A percentile compares a stretch with the other conserved stretches of the same genome.
These are phyloP conservation scores for Caenorhabditis plicata DNA, from an alignment of 2,888 invertebrate genomes.

Conservation along the genomic window DNA sequence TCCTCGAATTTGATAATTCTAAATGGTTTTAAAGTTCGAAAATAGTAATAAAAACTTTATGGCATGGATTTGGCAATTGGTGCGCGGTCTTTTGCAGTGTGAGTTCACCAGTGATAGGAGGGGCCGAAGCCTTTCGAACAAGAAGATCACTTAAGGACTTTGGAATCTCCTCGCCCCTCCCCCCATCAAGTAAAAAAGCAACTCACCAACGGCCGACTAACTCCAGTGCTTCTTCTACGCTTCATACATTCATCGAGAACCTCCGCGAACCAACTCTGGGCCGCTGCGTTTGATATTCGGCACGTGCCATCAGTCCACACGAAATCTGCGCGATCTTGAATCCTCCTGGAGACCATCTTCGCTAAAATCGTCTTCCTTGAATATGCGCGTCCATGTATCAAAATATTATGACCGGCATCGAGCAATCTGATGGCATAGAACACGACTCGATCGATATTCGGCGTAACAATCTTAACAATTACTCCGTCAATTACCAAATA, in stretches of 20 bases:
- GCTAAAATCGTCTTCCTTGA: slow-evolving; percentile 52
- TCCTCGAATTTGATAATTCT: too few relatives aligned
- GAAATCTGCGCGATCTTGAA: slow-evolving; percentile 12
- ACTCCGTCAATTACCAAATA: neutral
- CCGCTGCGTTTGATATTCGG: slow-evolving; percentile 41
- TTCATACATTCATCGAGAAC: slow-evolving; percentile 29
- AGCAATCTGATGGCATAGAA: slow-evolving; percentile 42
- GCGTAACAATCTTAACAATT: slow-evolving; percentile 32
- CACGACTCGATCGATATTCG: slow-evolving; percentile 49
- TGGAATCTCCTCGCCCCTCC: too few relatives aligned
- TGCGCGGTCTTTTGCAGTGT: too few relatives aligned
- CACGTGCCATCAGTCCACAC: slow-evolving; percentile 43
- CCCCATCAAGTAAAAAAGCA: too few relatives aligned
- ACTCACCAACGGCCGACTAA: slow-evolving; percentile 21
- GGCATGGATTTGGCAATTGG: too few relatives aligned
- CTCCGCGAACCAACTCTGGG: slow-evolving; percentile 43
- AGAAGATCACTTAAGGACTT: too few relatives aligned
- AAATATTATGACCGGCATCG: slow-evolving; percentile 36
- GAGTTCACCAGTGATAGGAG: too few relatives aligned
- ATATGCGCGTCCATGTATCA: slow-evolving; percentile 47
- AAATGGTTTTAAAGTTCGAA: too few relatives aligned
- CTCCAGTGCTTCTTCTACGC: too few relatives aligned
- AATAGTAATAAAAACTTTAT: too few relatives aligned
- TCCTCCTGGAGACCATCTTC: slow-evolving; percentile 39
- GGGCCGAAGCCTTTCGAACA: too few relatives aligned